A percentile compares a stretch with the other conserved stretches of the same genome.
Conservation (phyloP, 2,113 vertebrate species). For the Amazona guildingii region DNA sequence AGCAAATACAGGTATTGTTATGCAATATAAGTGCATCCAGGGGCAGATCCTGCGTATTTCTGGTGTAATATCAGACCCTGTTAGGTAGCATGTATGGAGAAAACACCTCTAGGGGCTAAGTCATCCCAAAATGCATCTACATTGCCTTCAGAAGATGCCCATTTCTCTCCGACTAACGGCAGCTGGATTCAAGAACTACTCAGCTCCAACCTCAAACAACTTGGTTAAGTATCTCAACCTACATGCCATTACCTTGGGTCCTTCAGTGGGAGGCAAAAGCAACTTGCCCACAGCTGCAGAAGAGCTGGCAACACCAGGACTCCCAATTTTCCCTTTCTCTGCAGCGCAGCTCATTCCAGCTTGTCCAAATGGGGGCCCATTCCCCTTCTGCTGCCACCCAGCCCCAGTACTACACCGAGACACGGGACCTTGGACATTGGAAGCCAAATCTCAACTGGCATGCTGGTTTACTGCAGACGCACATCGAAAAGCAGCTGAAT, state of each 20-base stretch:
- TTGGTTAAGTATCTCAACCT: neutral
- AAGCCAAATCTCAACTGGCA: neutral
- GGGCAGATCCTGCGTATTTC: neutral
- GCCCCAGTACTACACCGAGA: accelerated
- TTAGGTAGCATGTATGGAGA: neutral
- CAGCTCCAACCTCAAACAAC: neutral
- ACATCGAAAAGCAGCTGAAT: neutral
- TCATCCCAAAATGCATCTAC: neutral
- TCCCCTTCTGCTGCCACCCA: neutral
- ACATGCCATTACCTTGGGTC: neutral
- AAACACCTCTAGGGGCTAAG: neutral
- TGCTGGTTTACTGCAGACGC: neutral
- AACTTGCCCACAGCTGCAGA: neutral
- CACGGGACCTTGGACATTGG: accelerated
- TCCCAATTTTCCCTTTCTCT: neutral
- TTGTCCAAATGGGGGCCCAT: accelerated
- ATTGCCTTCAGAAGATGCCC: neutral
- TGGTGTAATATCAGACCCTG: too few relatives aligned
- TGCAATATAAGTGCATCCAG: neutral
- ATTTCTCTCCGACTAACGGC: neutral
- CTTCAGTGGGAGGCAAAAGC: neutral
- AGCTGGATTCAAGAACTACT: neutral
- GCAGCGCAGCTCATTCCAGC: neutral
- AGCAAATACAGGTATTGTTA: neutral
- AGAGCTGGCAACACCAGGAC: neutral